Evolutionary conservation across 2,888 invertebrate genomes (phyloP), one percentile per base, ranked within the genome.

Genomic region (Agrypnus murinus): DNA sequence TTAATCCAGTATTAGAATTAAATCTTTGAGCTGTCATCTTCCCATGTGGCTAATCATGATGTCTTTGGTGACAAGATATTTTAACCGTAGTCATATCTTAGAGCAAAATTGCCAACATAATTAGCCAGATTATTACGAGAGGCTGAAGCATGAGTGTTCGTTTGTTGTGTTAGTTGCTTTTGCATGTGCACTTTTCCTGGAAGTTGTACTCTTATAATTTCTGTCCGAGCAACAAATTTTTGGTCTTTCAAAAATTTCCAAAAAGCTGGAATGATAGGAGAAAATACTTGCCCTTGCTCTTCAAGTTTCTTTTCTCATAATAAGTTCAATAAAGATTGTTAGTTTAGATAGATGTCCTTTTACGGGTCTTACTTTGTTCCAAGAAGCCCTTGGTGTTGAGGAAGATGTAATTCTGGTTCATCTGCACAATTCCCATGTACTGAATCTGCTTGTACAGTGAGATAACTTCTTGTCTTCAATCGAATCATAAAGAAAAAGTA

Each of bases 401-500:
- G 14, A 15, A 2, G 15, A 8, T 19, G 38, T 36, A 17, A 1
- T 7, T 43, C 38, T 40, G 40, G 4, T 34, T 36, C 58, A 38
- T 36, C 38, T 40, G 38, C 7, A 58, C 40, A 15, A 40, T 15
- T 36, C 19, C 9, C 58, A 10, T 58, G 7, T 38, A 19, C 32
- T 43, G 38, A 17, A 10, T 17, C 40, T 17, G n/a, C 19, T 38
- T 58, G 10, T 17, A 1, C n/a, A n/a, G n/a, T n/a, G n/a, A n/a
- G n/a, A n/a, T n/a, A n/a, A n/a, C n/a, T n/a, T n/a, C n/a, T 36
- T 32, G 34, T 15, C 34, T 10, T 62, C 48, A 14, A 62, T 46
- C 4, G 48, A 48, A 48, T 48, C 19, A 5, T n/a, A 15, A 19
- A 76, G 69, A 43, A 76, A 76, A n/a, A 59, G 32, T 12, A 76